Evolutionary conservation across 1,140 invertebrate genomes (phyloP), one percentile per base, ranked within the genome.

Genomic region (Polypedilum vanderplanki): DNA sequence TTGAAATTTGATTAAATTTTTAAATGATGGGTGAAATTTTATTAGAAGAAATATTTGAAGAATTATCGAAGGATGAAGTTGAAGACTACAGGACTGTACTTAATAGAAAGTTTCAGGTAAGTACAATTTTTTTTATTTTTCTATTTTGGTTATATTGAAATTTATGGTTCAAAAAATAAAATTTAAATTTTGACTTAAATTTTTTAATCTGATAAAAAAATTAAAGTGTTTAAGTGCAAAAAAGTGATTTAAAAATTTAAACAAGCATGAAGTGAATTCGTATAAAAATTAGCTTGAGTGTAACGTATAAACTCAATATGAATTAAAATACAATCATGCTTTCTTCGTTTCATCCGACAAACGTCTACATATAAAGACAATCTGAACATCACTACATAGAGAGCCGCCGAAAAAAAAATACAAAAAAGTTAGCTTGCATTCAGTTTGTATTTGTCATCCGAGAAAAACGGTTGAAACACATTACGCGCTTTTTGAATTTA

Each of bases 91-190:
- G 18, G 17, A 4, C 8, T 7, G 1, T 10, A 9, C 17, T 70
- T 20, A 5, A 20, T 0, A 18, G 18, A 18, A 20, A 18, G 18
- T 22, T 70, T 20, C 4, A 70, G 65, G 65, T 70, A 18, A 70
- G 65, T 70, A 9, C n/a, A 20, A 70, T 20, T 18, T 70, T 70
- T 8, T 70, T 70, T 18, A 67, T 67, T 67, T 20, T 67, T 70
- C n/a, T 57, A n/a, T 4, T 4, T 57, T 57, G n/a, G 46, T 57
- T 46, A n/a, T 12, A 57, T 8, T n/a, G 46, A 57, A 57, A 57
- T 57, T 57, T 57, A 57, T 57, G 12, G 12, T 12, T n/a, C 15
- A n/a, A 12, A 57, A 9, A n/a, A n/a, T n/a, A n/a, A n/a, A n/a
- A n/a, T n/a, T n/a, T n/a, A n/a, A n/a, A n/a, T n/a, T n/a, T n/a